A percentile compares a stretch with the other conserved stretches of the same genome.
phyloP scores from a whole-genome alignment of 2,888 invertebrate genomes.

The Brachylomia viminalis region DNA sequence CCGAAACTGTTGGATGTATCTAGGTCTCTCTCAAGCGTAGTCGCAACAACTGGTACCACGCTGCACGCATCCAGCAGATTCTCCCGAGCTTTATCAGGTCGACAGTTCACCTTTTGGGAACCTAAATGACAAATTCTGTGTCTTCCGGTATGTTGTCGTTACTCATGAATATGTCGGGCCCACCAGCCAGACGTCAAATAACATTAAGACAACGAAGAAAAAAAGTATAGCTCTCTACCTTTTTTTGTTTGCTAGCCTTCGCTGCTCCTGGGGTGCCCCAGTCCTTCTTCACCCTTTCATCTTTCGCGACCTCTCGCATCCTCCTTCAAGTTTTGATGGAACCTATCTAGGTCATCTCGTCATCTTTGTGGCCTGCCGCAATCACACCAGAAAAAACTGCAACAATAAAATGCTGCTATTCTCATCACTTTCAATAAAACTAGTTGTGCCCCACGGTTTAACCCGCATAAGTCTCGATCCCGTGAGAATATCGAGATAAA shows the following conservation, averaged over 20 bases:
- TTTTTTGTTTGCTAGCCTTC: not conserved
- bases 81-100: no score
- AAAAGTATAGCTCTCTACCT: not conserved
- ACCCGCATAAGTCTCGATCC: no score
- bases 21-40: no score
- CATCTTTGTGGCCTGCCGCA: not conserved
- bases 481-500: no score
- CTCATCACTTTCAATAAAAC: not conserved
- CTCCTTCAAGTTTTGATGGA: not conserved
- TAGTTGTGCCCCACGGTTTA: no score
- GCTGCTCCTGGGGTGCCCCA: no score
- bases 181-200: not conserved
- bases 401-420: not conserved
- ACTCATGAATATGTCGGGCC: not conserved
- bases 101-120: not conserved
- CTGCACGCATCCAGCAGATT: no score
- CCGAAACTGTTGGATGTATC: no score
- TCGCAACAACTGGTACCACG: not conserved
- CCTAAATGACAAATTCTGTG: not conserved
- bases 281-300: no score
- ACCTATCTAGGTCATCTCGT: not conserved
- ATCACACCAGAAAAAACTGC: not conserved
- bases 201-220: not conserved
- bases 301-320: not conserved
- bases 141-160: not conserved